phyloP scores from a whole-genome alignment of 2,797 vertebrate species.

The Gouania willdenowi region DNA sequence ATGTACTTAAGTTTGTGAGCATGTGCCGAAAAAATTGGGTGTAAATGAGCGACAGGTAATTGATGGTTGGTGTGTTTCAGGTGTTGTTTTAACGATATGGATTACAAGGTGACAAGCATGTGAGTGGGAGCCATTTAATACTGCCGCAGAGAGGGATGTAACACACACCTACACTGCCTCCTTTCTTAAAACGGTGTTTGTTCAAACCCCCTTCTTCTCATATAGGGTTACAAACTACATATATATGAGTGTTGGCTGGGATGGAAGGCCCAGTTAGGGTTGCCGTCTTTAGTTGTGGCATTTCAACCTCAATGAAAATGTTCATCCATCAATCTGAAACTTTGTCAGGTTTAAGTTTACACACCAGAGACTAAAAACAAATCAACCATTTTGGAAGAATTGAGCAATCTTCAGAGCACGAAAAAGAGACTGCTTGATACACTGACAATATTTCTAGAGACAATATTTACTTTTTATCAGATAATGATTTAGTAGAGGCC shows the following conservation, averaged over 20 bases:
- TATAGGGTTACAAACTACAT: conserved; percentile 61
- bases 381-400: no score
- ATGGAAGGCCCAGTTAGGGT: conserved; percentile 45
- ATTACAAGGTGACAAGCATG: conserved; percentile 56
- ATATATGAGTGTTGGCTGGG: conserved; percentile 33
- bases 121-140: conserved; percentile 60
- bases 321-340: conserved; percentile 57
- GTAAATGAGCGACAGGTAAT: conserved; percentile 29
- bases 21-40: conserved; percentile 14
- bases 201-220: conserved; percentile 45
- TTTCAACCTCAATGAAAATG: conserved; percentile 50
- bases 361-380: conserved; percentile 1
- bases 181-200: conserved; percentile 55
- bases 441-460: conserved; percentile 1
- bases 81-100: conserved; percentile 59
- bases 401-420: no score
- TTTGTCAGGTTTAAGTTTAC: conserved; percentile 31
- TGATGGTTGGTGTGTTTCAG: conserved; percentile 41
- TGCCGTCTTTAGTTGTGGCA: conserved; percentile 38
- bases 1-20: conserved; percentile 19
- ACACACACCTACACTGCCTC: conserved; percentile 43
- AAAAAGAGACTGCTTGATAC: no score
- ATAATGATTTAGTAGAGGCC: no score
- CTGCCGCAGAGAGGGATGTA: conserved; percentile 45
- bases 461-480: no score